Conservation (phyloP, 2,797 vertebrate genomes). For the Steatocranus sp. region DNA sequence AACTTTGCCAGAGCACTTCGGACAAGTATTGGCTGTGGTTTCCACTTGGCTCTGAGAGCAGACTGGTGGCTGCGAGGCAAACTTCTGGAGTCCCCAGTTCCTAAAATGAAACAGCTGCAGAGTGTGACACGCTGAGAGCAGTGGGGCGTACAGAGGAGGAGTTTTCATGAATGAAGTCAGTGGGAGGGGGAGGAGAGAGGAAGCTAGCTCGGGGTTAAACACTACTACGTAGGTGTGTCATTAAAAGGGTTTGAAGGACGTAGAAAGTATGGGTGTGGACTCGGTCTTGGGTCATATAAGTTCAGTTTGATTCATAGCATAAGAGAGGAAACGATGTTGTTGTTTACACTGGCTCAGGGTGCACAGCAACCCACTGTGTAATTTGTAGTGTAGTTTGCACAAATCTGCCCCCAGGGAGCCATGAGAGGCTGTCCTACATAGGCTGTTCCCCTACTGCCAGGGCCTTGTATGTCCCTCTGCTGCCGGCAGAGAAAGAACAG, state of each 20-base stretch:
- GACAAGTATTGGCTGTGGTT: conserved; percentile 71
- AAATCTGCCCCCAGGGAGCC: conserved; percentile 65
- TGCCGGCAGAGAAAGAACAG: conserved; percentile 55
- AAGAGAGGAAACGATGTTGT: conserved; percentile 59
- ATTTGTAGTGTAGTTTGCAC: conserved; percentile 70
- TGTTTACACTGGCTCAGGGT: conserved; percentile 67
- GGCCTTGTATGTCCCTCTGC: conserved; percentile 31
- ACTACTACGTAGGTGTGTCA: conserved; percentile 65
- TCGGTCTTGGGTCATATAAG: conserved; percentile 62
- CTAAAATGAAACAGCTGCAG: conserved; percentile 83
- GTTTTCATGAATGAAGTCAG: conserved; percentile 75
- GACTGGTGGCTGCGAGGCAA: conserved; percentile 73
- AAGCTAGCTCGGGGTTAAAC: conserved; percentile 40
- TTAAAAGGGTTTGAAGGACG: conserved; percentile 38
- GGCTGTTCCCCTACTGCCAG: conserved; percentile 31
- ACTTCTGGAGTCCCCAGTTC: conserved; percentile 73
- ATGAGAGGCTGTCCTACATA: conserved; percentile 54
- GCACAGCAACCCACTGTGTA: conserved; percentile 72
- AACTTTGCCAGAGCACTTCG: conserved; percentile 71
- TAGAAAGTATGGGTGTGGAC: conserved; percentile 59
- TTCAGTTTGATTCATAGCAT: conserved; percentile 62
- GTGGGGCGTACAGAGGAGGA: conserved; percentile 46
- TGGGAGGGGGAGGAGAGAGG: conserved; percentile 50
- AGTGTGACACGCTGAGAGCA: conserved; percentile 59
- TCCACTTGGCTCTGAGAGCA: conserved; percentile 73